Evolutionary conservation across 2,797 vertebrate species (phyloP).

Genomic region (Pteronotus mesoamericanus): DNA sequence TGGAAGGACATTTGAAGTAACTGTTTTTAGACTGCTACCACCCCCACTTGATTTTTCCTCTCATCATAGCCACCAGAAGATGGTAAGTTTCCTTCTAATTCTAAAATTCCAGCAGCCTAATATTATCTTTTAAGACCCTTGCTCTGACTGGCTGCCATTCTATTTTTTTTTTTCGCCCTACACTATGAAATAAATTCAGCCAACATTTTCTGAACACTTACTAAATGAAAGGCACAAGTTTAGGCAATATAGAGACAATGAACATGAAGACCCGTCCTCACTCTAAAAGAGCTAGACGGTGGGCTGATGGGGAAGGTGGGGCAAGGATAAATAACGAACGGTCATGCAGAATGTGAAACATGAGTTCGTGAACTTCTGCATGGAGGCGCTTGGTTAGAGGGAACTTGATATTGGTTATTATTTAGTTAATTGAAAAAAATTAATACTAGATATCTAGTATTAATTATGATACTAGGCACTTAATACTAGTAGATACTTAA

Average conservation of each 20-base stretch:
- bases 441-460: too few relatives aligned
- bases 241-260: not conserved
- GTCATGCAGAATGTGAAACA: not conserved
- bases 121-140: not conserved
- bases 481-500: too few relatives aligned
- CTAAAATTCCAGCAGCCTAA: not conserved
- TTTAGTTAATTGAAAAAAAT: not conserved
- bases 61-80: not conserved
- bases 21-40: too few relatives aligned
- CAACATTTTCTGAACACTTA: not conserved
- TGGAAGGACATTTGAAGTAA: not conserved
- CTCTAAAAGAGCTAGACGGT: not conserved
- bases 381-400: not conserved
- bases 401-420: not conserved
- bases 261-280: not conserved
- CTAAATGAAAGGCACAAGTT: not conserved
- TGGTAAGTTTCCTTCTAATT: not conserved
- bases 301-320: rapidly evolving
- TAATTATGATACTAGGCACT: too few relatives aligned
- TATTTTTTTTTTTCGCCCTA: not conserved
- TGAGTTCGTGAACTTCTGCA: not conserved
- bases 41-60: not conserved
- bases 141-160: not conserved
- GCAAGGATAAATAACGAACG: too few relatives aligned
- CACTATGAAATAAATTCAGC: not conserved